Base-by-base conservation (phyloP, 2,113 vertebrate genomes). In the Platichthys stellatus region DNA sequence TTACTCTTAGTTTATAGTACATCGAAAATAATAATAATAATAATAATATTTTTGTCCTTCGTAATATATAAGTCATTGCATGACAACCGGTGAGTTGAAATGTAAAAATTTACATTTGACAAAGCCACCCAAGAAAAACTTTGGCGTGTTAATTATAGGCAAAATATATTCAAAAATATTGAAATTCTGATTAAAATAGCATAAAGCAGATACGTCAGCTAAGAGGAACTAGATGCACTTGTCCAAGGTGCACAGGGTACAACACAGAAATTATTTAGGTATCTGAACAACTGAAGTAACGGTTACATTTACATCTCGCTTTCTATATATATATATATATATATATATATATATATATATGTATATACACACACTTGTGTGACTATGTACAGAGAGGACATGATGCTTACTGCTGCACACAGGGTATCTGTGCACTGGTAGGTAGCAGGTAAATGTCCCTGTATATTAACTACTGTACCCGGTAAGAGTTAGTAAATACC, bases 381-480 rank as follows among this genome's bases (percentile, higher is more conserved):
- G 74, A 77, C 63, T 95, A 94, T 95, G 79, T 94, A 94, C 92
- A 94, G 80, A 93, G 86, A 88, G 90, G 90, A 93, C 77, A 87
- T 40, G 43, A 93, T 94, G 90, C 90, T 95, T 88, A 86, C 90
- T 94, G 92, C 88, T 93, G 88, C 90, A 94, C 94, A 94, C 93
- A 93, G 78, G 91, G 84, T 80, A 93, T 82, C 84, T 93, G 93
- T 93, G 92, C 88, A 92, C 89, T 56, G 83, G 88, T 91, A 91
- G 86, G 94, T 93, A 95, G 93, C 94, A 90, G 83, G 85, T 94
- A 90, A 92, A 94, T 94, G 90, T 95, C 93, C 94, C 94, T 95
- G 89, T 94, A 92, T 95, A 94, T 95, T 94, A 96, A 96, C 91
- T 94, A 95, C 92, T 95, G 95, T 94, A 93, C 94, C 94, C 90